Percentiles rank a stretch among this genome's conserved stretches.
These are phyloP conservation scores for Rhodeus uyekii DNA, from an alignment of 2,797 vertebrate genomes.

Conservation along the genomic window DNA sequence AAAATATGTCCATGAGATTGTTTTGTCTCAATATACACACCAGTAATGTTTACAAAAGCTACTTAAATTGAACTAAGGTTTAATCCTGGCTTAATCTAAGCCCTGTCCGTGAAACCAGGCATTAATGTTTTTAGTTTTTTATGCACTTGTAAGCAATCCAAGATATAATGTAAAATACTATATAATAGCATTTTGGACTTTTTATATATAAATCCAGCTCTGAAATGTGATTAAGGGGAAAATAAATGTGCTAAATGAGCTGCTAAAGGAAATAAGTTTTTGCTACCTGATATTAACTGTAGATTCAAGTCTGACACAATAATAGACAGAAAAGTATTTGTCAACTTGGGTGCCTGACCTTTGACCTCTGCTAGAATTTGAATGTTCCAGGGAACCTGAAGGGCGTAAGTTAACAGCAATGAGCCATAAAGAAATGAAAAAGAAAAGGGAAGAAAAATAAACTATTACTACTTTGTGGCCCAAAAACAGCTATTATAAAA, in stretches of 20 bases:
- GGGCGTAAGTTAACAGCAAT: not conserved
- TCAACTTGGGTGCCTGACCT: conserved; percentile 22
- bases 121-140: not conserved
- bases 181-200: too few species aligned
- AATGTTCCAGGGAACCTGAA: not conserved
- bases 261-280: too few species aligned
- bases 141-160: not conserved
- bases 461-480: not conserved
- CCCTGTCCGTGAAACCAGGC: not conserved
- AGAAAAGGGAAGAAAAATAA: not conserved
- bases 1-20: too few species aligned
- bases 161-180: not conserved
- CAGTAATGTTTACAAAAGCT: too few species aligned
- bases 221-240: not conserved
- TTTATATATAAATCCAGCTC: too few species aligned
- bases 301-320: conserved; percentile 25
- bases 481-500: not conserved
- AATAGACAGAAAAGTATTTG: conserved; percentile 37
- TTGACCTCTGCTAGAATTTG: not conserved
- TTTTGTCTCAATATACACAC: too few species aligned
- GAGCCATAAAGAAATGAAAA: not conserved
- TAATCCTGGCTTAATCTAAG: too few species aligned
- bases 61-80: too few species aligned
- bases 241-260: not conserved
- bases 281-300: conserved; percentile 29